Evolutionary conservation across 1,140 invertebrate genomes (phyloP).

Genomic region (Trichogramma pretiosum): DNA sequence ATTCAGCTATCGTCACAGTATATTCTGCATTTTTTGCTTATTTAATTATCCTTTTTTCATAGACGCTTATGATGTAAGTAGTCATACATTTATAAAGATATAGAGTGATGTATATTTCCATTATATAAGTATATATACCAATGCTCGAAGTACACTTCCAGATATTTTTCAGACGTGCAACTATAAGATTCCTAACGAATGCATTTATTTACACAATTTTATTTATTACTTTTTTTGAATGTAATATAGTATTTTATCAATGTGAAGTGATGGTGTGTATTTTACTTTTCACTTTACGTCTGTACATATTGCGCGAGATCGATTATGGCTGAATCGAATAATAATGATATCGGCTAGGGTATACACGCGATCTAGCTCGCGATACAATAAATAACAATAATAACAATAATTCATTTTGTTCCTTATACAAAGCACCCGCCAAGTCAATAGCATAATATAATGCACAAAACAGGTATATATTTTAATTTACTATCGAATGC

Average conservation of each 20-base stretch:
- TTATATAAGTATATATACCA: neutral
- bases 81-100: neutral
- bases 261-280: neutral
- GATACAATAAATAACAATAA: too few species aligned
- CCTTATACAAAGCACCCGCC: too few species aligned
- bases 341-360: neutral
- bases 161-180: slow-evolving; percentile 25
- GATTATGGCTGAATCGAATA: slow-evolving; percentile 7
- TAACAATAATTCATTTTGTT: too few species aligned
- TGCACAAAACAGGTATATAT: too few species aligned
- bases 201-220: slow-evolving; percentile 35
- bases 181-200: slow-evolving; percentile 34
- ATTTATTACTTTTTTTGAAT: neutral
- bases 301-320: neutral
- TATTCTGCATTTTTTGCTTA: too few species aligned
- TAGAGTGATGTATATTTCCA: slow-evolving; percentile 10
- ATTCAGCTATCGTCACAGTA: too few species aligned
- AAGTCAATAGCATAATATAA: too few species aligned
- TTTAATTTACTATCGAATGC: too few species aligned
- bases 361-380: slow-evolving; percentile 3
- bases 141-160: too few species aligned
- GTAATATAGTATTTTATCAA: neutral
- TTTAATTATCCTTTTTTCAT: too few species aligned
- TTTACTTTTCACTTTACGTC: slow-evolving; percentile 1
- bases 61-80: too few species aligned